Evolutionary conservation across 2,888 invertebrate genomes (phyloP).

Genomic region (Eurytoma californica): DNA sequence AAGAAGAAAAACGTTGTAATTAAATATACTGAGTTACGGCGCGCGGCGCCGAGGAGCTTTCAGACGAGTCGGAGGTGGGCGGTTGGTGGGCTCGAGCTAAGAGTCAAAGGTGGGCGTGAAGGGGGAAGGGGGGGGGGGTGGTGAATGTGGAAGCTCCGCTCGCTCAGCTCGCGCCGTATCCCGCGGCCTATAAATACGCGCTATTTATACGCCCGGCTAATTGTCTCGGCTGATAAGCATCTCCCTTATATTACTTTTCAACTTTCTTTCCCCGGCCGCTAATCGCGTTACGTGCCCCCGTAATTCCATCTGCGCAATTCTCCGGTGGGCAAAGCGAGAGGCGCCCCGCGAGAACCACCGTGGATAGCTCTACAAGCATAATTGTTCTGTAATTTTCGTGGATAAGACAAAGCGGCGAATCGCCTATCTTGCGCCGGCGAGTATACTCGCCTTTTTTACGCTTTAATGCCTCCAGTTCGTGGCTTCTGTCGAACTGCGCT

Average conservation of each 20-base stretch:
- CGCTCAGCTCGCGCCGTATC: not conserved
- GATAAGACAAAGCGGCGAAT: conserved; percentile 43
- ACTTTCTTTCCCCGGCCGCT: conserved; percentile 60
- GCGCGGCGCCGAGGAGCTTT: conserved; percentile 46
- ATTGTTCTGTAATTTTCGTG: conserved; percentile 56
- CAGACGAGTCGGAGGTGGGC: conserved; percentile 28
- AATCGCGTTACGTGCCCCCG: conserved; percentile 51
- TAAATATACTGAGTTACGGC: conserved; percentile 69
- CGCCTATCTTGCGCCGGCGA: conserved; percentile 8
- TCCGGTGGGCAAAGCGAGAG: too few relatives aligned
- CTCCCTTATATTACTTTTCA: conserved; percentile 69
- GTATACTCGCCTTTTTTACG: conserved; percentile 19
- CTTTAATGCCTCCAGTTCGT: conserved; percentile 34
- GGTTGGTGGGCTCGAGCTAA: conserved; percentile 54
- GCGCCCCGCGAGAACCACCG: too few relatives aligned
- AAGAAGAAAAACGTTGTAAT: conserved; percentile 67
- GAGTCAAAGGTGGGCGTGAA: conserved; percentile 61
- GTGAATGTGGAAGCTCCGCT: conserved; percentile 60
- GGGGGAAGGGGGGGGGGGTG: conserved; percentile 32
- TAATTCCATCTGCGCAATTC: conserved; percentile 13
- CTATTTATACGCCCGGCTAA: conserved; percentile 74
- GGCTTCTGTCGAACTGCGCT: conserved; percentile 15
- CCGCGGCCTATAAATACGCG: conserved; percentile 70
- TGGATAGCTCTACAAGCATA: conserved; percentile 8
- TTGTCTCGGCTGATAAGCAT: conserved; percentile 73